Evolutionary conservation across 2,888 invertebrate genomes (phyloP), one percentile per base, ranked within the genome.

Genomic region (Apeira syringaria): DNA sequence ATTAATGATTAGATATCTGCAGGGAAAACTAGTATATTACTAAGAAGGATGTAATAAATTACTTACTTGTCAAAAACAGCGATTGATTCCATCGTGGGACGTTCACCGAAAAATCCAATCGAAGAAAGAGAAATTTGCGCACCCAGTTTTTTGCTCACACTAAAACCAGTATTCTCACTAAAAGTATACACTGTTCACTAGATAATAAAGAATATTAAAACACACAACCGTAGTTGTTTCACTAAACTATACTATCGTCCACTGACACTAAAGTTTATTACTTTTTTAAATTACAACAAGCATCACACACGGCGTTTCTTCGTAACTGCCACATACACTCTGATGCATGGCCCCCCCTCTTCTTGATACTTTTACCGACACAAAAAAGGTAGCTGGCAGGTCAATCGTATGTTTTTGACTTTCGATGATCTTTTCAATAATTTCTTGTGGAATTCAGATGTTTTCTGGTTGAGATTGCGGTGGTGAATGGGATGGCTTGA

Each of bases 401-500:
- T 55, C 52, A 52, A 39, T 56, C 49, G 54, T 22, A 12, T 27
- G 37, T 50, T 46, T 56, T 20, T 56, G 53, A 60, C 59, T 61
- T 63, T 61, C 65, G 50, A 58, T 50, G 37, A 37, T 49, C 52
- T 49, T 49, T 50, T 47, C 52, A 49, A 53, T 38, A 46, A 51
- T 62, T 51, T 49, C 38, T 47, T 35, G 35, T 28, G 17, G 53
- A 69, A 73, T 44, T 39, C 35, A 6, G 31, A 68, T 61, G 71
- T 63, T 64, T 62, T 57, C 66, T 37, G 58, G 51, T 42, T 49
- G 71, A 64, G 62, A 63, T 68, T 65, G 66, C 65, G 54, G 61
- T 59, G 63, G 76, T 68, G 79, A 79, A 77, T 76, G 77, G 20
- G 52, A 63, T 56, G 62, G 49, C 56, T 56, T 48, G 53, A 53